These are phyloP conservation scores for Caracal caracal DNA, from an alignment of 2,113 vertebrate genomes.

Conservation along the genomic window DNA sequence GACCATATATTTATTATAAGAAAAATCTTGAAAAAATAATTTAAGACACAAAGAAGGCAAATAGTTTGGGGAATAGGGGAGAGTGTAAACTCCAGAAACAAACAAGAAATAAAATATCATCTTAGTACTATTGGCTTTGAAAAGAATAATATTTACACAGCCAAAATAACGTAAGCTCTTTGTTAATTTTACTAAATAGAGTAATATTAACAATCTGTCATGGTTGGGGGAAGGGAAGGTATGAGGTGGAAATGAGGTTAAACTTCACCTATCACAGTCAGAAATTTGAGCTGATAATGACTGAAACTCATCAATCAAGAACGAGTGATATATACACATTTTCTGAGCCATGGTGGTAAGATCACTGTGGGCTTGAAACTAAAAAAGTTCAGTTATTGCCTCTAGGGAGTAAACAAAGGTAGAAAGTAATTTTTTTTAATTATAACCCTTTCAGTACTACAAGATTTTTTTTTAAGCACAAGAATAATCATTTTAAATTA, in stretches of 20 bases:
- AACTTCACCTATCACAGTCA: background rate
- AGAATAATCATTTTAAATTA: background rate
- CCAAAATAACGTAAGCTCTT: background rate
- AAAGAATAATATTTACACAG: background rate
- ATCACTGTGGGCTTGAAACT: background rate
- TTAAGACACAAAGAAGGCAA: background rate
- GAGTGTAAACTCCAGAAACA: background rate
- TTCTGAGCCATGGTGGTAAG: background rate
- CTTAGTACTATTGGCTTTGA: background rate
- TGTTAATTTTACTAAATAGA: background rate
- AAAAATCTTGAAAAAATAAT: background rate
- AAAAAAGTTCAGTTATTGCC: background rate
- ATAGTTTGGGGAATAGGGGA: background rate
- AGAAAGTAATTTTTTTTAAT: background rate
- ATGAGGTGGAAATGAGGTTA: background rate
- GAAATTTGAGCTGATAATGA: conserved; percentile 1
- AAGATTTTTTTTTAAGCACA: conserved; percentile 2
- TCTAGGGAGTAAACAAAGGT: background rate
- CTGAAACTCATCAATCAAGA: background rate
- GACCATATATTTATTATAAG: background rate
- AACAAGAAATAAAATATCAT: background rate
- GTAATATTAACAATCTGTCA: background rate
- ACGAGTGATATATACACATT: background rate
- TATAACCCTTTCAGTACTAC: background rate
- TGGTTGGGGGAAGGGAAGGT: background rate